Conservation (phyloP, 2,113 vertebrate genomes). For the Pachypanchax playfairii region DNA sequence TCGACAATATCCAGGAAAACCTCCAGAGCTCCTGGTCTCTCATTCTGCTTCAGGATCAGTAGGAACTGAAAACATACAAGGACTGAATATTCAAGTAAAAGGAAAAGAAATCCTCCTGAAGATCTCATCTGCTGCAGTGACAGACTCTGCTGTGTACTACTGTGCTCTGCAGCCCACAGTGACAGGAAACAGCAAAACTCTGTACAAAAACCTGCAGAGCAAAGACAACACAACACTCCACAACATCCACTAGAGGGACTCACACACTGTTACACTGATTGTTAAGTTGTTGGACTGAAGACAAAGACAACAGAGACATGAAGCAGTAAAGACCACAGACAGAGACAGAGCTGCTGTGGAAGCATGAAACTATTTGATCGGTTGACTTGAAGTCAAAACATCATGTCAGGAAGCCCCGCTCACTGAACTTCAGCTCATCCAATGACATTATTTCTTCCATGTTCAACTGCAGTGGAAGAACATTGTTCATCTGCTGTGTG, state of each 20-base stretch:
- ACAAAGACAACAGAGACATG: too few species aligned
- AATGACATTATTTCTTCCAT: too few species aligned
- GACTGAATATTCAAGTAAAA: neutral
- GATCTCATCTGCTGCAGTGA: conserved; percentile 11
- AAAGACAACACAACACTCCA: conserved; percentile 2
- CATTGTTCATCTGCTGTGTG: conserved; percentile 7
- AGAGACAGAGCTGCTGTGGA: too few species aligned
- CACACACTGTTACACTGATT: neutral
- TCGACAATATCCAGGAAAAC: conserved; percentile 17
- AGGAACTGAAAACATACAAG: neutral
- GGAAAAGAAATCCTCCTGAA: neutral
- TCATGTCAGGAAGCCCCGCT: too few species aligned
- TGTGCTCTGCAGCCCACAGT: conserved; percentile 15
- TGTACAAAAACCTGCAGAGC: conserved; percentile 10
- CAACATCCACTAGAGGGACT: conserved; percentile 1
- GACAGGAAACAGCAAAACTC: neutral
- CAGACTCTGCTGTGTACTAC: conserved; percentile 41
- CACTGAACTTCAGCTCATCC: too few species aligned
- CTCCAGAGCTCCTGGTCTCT: neutral
- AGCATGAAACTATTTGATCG: too few species aligned
- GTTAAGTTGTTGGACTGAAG: too few species aligned
- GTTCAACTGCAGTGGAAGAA: conserved; percentile 1
- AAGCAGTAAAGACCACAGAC: too few species aligned
- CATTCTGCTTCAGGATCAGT: neutral
- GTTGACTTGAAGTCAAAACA: too few species aligned